A percentile compares a stretch with the other conserved stretches of the same genome.
Conservation (phyloP, 2,888 invertebrate genomes). For the Trichacis sp. region DNA sequence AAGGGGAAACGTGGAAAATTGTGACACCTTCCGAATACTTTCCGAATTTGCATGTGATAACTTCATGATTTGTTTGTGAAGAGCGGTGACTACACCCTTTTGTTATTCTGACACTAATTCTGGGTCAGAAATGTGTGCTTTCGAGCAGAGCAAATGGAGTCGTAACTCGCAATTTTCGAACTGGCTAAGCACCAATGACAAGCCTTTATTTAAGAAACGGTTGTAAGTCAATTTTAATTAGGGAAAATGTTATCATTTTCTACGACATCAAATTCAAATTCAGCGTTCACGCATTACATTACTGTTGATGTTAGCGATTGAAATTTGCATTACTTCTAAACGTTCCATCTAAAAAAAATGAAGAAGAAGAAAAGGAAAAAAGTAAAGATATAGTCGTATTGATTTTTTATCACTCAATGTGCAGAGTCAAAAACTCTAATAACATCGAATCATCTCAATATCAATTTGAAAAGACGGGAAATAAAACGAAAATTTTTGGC, state of each 20-base stretch:
- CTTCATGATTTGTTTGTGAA: background rate
- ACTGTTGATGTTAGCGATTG: background rate
- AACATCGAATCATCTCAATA: no score
- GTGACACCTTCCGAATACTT: background rate
- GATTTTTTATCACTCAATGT: no score
- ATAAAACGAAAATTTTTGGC: background rate
- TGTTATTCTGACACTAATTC: background rate
- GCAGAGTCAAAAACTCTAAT: no score
- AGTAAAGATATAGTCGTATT: no score
- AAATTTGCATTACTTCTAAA: background rate
- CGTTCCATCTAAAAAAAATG: background rate
- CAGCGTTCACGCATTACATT: background rate
- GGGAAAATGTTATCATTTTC: background rate
- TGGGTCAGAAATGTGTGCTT: background rate
- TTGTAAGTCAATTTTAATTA: background rate
- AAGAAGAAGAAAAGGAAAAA: no score
- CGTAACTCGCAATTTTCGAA: background rate
- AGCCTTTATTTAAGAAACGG: background rate
- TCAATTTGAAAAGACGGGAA: background rate
- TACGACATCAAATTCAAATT: background rate
- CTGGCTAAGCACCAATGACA: background rate
- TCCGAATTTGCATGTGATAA: background rate
- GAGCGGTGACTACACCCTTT: background rate
- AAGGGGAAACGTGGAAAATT: no score
- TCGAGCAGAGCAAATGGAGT: background rate